A percentile compares a stretch with the other conserved stretches of the same genome.
These are phyloP conservation scores for Seriola aureovittata DNA, from an alignment of 2,113 vertebrate species.

Conservation along the genomic window DNA sequence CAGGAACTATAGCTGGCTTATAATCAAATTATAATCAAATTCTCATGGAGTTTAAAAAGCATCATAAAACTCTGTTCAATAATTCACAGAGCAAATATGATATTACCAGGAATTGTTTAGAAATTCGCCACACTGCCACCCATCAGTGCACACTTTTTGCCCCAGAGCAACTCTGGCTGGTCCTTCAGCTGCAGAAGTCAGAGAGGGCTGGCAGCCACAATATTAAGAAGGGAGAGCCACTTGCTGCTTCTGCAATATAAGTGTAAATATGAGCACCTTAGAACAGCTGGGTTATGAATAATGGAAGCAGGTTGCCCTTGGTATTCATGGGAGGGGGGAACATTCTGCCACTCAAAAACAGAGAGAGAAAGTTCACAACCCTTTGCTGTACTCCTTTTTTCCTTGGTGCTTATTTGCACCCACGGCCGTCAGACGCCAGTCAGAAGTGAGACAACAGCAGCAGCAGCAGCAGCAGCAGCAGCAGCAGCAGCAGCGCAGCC, in stretches of 20 bases:
- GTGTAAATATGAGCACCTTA: slow-evolving; percentile 83
- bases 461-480: slow-evolving; percentile 35
- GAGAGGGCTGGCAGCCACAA: slow-evolving; percentile 65
- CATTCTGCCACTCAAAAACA: slow-evolving; percentile 79
- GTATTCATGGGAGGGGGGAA: slow-evolving; percentile 80
- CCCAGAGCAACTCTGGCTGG: slow-evolving; percentile 68
- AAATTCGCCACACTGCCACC: slow-evolving; percentile 70
- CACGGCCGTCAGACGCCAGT: slow-evolving; percentile 49
- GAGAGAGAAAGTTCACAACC: slow-evolving; percentile 71
- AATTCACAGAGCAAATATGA: slow-evolving; percentile 85
- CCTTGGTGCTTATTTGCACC: slow-evolving; percentile 60
- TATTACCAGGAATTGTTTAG: slow-evolving; percentile 83
- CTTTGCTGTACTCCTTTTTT: slow-evolving; percentile 59
- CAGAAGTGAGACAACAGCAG: slow-evolving; percentile 47
- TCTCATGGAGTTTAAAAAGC: slow-evolving; percentile 68
- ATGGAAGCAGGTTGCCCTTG: slow-evolving; percentile 79
- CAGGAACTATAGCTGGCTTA: slow-evolving; percentile 66
- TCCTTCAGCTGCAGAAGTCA: slow-evolving; percentile 70
- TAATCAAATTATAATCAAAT: slow-evolving; percentile 80
- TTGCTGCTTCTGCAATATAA: slow-evolving; percentile 82
- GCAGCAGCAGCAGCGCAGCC: slow-evolving; percentile 35
- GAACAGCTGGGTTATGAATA: slow-evolving; percentile 84
- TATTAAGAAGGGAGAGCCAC: slow-evolving; percentile 81
- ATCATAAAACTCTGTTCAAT: slow-evolving; percentile 86
- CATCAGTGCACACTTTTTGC: slow-evolving; percentile 71